These are phyloP conservation scores for Zosterops hypoxanthus DNA, from an alignment of 2,113 vertebrate species.

Conservation along the genomic window DNA sequence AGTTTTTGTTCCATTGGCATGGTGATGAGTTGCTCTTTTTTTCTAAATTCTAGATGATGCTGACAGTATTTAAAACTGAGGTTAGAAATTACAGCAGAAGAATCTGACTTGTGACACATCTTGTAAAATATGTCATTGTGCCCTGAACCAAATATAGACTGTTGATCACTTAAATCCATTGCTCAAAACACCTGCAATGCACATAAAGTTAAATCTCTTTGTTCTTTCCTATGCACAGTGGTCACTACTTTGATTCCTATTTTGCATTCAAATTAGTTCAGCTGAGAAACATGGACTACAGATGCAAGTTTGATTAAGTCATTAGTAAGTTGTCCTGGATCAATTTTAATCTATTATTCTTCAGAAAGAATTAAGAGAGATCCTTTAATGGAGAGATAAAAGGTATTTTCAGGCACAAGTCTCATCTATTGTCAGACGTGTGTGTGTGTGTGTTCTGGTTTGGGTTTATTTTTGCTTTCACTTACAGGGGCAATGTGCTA, in stretches of 20 bases:
- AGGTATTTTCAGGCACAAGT: neutral
- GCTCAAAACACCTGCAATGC: constrained; percentile 41
- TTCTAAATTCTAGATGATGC: constrained; percentile 72
- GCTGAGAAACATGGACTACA: neutral
- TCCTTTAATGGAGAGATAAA: neutral
- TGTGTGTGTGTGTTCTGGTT: neutral
- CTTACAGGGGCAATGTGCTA: neutral
- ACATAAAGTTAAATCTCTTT: constrained; percentile 49
- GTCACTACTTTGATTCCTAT: constrained; percentile 8
- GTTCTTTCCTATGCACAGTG: neutral
- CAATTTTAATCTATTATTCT: constrained; percentile 18
- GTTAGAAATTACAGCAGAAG: constrained; percentile 70
- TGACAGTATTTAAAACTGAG: constrained; percentile 73
- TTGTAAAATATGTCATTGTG: constrained; percentile 63
- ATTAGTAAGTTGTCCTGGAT: constrained; percentile 5
- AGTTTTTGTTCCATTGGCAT: constrained; percentile 73
- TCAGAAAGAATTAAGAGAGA: neutral
- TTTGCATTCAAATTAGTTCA: constrained; percentile 44
- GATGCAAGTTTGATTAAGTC: neutral
- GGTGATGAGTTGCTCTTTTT: constrained; percentile 73
- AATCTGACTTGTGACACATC: constrained; percentile 66
- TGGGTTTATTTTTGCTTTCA: neutral
- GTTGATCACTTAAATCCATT: constrained; percentile 56
- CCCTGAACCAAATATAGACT: constrained; percentile 54
- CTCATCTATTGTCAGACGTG: neutral